These are phyloP conservation scores for Cosmopolites sordidus DNA, from an alignment of 2,888 invertebrate genomes.

Conservation along the genomic window DNA sequence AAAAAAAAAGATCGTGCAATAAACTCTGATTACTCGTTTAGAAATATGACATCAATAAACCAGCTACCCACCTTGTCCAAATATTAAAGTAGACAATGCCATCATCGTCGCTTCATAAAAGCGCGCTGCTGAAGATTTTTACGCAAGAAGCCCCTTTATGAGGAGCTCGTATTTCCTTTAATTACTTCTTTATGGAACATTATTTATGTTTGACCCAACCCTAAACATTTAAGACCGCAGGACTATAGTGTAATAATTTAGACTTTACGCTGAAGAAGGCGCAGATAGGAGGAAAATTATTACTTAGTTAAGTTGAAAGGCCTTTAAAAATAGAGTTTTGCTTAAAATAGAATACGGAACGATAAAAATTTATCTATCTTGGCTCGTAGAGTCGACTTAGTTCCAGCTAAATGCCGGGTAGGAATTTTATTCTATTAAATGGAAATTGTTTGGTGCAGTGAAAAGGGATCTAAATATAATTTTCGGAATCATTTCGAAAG, in stretches of 20 bases:
- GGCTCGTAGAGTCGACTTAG: background rate
- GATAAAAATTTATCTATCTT: conserved; percentile 1
- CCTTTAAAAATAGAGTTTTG: conserved; percentile 8
- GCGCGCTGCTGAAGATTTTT: background rate
- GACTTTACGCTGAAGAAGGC: conserved; percentile 10
- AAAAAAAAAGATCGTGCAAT: no score
- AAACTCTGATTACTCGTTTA: no score
- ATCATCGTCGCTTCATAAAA: background rate
- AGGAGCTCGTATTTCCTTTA: conserved; percentile 4
- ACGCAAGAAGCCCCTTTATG: background rate
- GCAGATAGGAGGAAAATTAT: conserved; percentile 13
- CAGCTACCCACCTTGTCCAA: background rate
- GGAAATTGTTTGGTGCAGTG: background rate
- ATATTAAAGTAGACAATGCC: background rate
- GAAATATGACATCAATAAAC: no score
- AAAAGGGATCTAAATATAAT: background rate
- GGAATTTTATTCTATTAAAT: background rate
- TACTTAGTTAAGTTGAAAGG: conserved; percentile 9
- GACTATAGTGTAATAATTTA: conserved; percentile 9
- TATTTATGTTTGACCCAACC: conserved; percentile 13
- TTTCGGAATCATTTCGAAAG: background rate
- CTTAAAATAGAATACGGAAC: conserved; percentile 1
- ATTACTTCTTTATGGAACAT: conserved; percentile 8
- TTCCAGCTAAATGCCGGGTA: background rate
- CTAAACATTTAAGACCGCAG: conserved; percentile 7